Percentiles rank a stretch among this genome's conserved stretches.
Conservation (phyloP, 2,113 vertebrate genomes). For the Aspiorhynchus laticeps region DNA sequence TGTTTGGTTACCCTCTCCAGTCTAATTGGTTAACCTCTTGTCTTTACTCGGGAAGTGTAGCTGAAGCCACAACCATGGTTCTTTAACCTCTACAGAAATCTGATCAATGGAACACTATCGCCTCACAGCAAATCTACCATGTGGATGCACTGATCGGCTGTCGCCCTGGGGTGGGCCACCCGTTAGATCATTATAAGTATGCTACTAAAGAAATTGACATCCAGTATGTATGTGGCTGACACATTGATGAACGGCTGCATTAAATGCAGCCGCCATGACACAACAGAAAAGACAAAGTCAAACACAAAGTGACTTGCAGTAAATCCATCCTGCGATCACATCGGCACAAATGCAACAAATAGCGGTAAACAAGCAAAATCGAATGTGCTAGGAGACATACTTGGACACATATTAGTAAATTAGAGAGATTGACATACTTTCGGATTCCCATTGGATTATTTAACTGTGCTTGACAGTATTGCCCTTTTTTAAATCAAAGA, state of each 20-base stretch:
- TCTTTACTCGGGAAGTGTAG: not conserved
- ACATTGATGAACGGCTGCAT: conserved; percentile 6
- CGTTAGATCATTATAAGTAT: conserved; percentile 8
- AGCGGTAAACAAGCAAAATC: not conserved
- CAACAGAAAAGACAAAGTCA: conserved; percentile 42
- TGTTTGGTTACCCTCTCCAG: not conserved
- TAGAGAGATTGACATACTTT: not conserved
- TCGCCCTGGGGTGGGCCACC: not conserved
- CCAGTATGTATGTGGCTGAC: conserved; percentile 33
- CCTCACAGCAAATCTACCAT: not conserved
- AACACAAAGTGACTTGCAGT: conserved; percentile 26
- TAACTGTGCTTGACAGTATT: not conserved
- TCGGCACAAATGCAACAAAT: conserved; percentile 5
- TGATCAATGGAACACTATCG: not conserved
- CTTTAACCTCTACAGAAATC: not conserved
- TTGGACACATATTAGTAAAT: not conserved
- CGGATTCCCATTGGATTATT: not conserved
- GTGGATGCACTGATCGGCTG: not conserved
- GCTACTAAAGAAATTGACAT: conserved; percentile 1
- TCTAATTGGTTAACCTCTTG: not conserved
- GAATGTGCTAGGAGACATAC: not conserved
- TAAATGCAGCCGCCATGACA: not conserved
- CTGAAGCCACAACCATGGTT: not conserved
- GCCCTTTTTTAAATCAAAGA: conserved; percentile 7
- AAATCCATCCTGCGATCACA: not conserved